Base-by-base conservation (phyloP, 2,888 invertebrate species). In the Pedicia rivosa region DNA sequence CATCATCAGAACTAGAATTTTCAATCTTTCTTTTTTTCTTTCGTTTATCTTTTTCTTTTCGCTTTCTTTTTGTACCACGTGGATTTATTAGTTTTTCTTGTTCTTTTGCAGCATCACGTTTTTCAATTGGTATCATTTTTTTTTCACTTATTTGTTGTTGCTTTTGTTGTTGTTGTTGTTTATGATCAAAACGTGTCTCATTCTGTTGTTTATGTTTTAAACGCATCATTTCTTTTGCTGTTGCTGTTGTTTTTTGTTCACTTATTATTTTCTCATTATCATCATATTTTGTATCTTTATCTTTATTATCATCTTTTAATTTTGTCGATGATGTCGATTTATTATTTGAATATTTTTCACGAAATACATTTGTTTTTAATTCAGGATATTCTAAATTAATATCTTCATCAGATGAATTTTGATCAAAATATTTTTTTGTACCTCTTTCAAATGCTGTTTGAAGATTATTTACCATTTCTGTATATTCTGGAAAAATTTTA, bases 381-480 rank as follows among this genome's bases (percentile, higher is more conserved):
- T 64, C 62, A 7, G 64, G 72, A 57, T 71, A 78, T 53, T 77
- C 77, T 4, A 78, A 70, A 40, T 75, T 75, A 38, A 74, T 73
- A 56, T 77, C 77, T 54, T 78, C 78, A 52, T 87, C 87, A 16
- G 84, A 82, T 8, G 79, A 74, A 44, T 81, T 70, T 48, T 80
- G 75, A 54, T 84, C 82, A 44, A 88, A 71, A 57, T 82, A 88
- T 50, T 82, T 77, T 53, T 81, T 79, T 4, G 83, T 80, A 10
- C 83, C 74, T 43, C 78, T 72, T 46, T 83, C 78, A 53, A 90
- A 88, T 9, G 78, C 83, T 47, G 75, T 70, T 56, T 80, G 76
- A 39, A 90, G 64, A 54, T 78, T 86, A 52, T 80, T 78, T 8
- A 82, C 86, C 87, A 88, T 88, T 54, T 75, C 75, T 2, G 86